Conservation (phyloP, 2,888 invertebrate species). For the Scotopteryx bipunctaria region DNA sequence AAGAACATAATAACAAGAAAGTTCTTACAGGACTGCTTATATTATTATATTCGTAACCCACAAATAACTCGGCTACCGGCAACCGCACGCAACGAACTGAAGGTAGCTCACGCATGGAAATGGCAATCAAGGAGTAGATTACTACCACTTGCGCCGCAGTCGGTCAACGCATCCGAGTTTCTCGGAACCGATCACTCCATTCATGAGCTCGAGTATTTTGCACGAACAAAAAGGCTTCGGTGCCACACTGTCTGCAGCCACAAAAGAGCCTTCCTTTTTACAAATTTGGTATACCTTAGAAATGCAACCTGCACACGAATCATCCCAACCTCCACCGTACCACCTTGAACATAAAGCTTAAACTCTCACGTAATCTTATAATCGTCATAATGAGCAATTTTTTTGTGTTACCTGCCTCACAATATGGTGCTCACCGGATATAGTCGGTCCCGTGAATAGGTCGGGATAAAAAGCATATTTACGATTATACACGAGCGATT, state of each 20-base stretch:
- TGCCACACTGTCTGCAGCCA: conserved; percentile 79
- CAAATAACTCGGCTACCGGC: conserved; percentile 7
- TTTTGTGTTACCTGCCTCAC: conserved; percentile 66
- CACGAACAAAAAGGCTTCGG: conserved; percentile 73
- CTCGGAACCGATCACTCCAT: conserved; percentile 63
- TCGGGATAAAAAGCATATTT: conserved; percentile 70
- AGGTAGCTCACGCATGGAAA: conserved; percentile 36
- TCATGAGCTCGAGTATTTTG: conserved; percentile 60
- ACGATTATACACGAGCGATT: conserved; percentile 81
- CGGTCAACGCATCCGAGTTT: conserved; percentile 53
- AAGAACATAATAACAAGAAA: background rate
- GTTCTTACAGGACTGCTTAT: background rate
- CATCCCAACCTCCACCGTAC: conserved; percentile 54
- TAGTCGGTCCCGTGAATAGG: conserved; percentile 66
- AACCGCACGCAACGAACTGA: conserved; percentile 16
- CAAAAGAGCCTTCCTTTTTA: conserved; percentile 72
- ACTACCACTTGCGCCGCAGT: conserved; percentile 32
- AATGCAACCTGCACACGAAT: conserved; percentile 57
- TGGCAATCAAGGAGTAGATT: conserved; percentile 36
- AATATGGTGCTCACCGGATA: conserved; percentile 78
- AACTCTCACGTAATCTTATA: conserved; percentile 43
- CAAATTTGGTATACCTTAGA: conserved; percentile 69
- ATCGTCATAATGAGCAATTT: conserved; percentile 60
- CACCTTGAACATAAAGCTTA: conserved; percentile 41
- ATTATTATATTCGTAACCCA: conserved; percentile 1